phyloP scores from a whole-genome alignment of 2,888 invertebrate genomes.

The Micropterix aruncella region DNA sequence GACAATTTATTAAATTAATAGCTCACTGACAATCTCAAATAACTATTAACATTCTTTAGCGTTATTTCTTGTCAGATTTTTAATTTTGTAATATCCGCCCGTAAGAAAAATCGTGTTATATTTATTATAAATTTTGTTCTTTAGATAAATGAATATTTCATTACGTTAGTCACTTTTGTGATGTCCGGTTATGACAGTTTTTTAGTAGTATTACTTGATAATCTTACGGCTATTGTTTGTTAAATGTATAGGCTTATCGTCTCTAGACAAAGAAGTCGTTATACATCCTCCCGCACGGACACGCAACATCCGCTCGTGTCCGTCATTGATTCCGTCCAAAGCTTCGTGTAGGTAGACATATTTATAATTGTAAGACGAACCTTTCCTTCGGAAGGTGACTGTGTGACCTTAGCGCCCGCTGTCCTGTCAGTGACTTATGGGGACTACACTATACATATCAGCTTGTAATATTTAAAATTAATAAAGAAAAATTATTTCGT shows the following conservation, averaged over 20 bases:
- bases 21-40: background rate
- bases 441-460: constrained; percentile 63
- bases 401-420: constrained; percentile 28
- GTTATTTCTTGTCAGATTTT: too few relatives aligned
- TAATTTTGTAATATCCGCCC: too few relatives aligned
- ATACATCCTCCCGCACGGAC: background rate
- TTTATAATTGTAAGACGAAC: background rate
- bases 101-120: background rate
- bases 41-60: too few relatives aligned
- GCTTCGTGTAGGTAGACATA: constrained; percentile 31
- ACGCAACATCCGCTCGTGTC: constrained; percentile 14
- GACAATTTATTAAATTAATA: constrained; percentile 1
- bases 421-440: constrained; percentile 33
- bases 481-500: constrained; percentile 44
- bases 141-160: constrained; percentile 4
- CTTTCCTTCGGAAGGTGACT: background rate
- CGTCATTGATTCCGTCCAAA: constrained; percentile 44
- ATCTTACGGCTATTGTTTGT: background rate
- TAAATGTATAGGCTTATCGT: background rate
- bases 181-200: background rate
- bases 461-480: constrained; percentile 49
- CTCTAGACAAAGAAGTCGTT: background rate
- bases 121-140: constrained; percentile 7
- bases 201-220: background rate
- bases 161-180: background rate